Conservation (phyloP, 2,888 invertebrate genomes). For the Xiphydria camelus region DNA sequence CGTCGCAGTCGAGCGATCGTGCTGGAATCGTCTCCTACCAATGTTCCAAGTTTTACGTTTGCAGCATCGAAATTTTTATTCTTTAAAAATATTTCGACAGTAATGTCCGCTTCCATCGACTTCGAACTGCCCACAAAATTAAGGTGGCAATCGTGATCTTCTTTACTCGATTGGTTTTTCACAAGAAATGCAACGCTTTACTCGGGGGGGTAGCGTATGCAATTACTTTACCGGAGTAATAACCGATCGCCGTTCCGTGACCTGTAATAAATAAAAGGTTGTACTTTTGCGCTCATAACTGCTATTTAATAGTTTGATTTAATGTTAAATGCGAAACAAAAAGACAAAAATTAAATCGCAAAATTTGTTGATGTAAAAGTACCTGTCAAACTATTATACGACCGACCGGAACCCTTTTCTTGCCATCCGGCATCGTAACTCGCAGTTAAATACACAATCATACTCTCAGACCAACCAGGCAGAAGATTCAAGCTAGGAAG, state of each 20-base stretch:
- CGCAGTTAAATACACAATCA: background rate
- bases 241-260: too few species aligned
- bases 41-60: slow-evolving; percentile 5
- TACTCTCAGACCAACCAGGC: slow-evolving; percentile 4
- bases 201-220: background rate
- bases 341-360: too few species aligned
- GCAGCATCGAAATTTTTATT: slow-evolving; percentile 7
- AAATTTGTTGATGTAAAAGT: too few species aligned
- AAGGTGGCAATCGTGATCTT: slow-evolving; percentile 15
- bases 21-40: slow-evolving; percentile 19
- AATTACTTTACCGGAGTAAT: slow-evolving; percentile 1
- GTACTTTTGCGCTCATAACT: background rate
- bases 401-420: slow-evolving; percentile 15
- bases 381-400: slow-evolving; percentile 8
- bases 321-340: background rate
- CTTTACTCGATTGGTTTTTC: background rate
- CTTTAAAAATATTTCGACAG: slow-evolving; percentile 12
- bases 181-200: slow-evolving; percentile 1
- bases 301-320: background rate
- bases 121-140: slow-evolving; percentile 19
- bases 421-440: slow-evolving; percentile 9
- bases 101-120: slow-evolving; percentile 23
- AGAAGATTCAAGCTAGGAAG: slow-evolving; percentile 7
- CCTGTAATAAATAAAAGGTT: slow-evolving; percentile 8
- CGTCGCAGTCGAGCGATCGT: slow-evolving; percentile 12